Evolutionary conservation across 2,888 invertebrate species (phyloP), one percentile per base, ranked within the genome.

Genomic region (Eledona agricola): DNA sequence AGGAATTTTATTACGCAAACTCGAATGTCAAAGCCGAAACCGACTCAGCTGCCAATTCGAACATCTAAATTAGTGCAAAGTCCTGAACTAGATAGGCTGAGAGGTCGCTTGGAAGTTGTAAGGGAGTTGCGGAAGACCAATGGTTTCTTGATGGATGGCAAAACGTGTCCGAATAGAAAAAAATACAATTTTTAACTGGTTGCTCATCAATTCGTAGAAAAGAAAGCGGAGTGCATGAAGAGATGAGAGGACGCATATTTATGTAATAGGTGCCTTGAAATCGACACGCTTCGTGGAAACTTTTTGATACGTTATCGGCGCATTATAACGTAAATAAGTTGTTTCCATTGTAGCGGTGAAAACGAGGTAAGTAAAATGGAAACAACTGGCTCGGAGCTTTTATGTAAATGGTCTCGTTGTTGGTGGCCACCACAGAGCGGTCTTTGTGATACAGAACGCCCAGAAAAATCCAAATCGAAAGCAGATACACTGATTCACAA

Each of bases 81-180:
- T n/a, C 77, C 79, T 59, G 81, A 82, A 67, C 72, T 83, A 60
- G 67, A 64, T 55, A 71, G 77, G 43, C 69, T 83, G 40, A 79
- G 78, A 66, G 79, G 75, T 57, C 71, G 74, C 55, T 72, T 83
- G 58, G 75, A 80, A 58, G 78, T 81, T 52, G 82, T 79, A 59
- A 75, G 79, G 60, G 77, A 72, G 52, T 62, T 77, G 55, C 43
- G 69, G 25, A 40, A 40, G 17, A 47, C 9, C 13, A 32, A 16
- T 17, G 11, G 4, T 1, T 2, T 15, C 12, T 13, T 22, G 31
- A 22, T 4, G 11, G 12, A 9, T n/a, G n/a, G n/a, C n/a, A 29
- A n/a, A n/a, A 13, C 15, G 4, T 38, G 26, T 16, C 25, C 23
- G 2, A 11, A n/a, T 19, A 7, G 17, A 4, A 9, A 34, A 5